phyloP scores from a whole-genome alignment of 37 sponge, comb jelly and placozoan species.

The Geodia barretti region DNA sequence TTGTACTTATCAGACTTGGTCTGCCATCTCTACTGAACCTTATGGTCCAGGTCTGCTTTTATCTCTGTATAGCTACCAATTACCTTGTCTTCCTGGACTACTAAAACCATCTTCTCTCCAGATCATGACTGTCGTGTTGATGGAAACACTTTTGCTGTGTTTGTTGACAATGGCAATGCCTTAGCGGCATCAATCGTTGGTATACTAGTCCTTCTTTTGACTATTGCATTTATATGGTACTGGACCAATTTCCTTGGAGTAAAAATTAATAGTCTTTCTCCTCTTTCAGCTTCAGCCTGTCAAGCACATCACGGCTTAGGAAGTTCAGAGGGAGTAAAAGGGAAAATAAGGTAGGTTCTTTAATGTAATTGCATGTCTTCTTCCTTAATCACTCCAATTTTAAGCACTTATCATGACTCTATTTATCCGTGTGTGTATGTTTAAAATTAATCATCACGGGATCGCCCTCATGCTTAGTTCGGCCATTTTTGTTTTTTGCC shows the following conservation, averaged over 20 bases:
- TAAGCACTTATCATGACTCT: neutral
- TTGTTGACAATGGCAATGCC: conserved; percentile 41
- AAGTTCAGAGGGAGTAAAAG: conserved; percentile 66
- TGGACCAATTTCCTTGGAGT: conserved; percentile 3
- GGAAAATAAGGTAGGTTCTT: conserved; percentile 39
- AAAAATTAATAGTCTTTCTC: neutral
- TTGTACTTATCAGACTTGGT: conserved; percentile 93
- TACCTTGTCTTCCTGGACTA: too few species aligned
- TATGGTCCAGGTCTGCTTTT: conserved; percentile 60
- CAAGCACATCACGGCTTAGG: conserved; percentile 41
- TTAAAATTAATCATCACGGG: too few species aligned
- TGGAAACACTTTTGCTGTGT: neutral
- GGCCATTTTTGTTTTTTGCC: too few species aligned
- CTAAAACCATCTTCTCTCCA: neutral
- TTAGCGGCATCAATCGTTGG: conserved; percentile 79
- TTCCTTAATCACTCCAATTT: neutral
- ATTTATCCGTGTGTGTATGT: too few species aligned
- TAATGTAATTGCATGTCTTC: neutral
- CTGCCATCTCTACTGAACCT: conserved; percentile 91
- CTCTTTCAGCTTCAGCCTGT: conserved; percentile 41
- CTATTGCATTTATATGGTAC: conserved; percentile 74
- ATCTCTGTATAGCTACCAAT: too few species aligned
- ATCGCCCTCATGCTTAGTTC: too few species aligned
- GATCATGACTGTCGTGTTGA: neutral
- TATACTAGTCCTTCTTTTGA: conserved; percentile 69